Conservation (phyloP, 2,888 invertebrate genomes). For the Fragum sueziense region DNA sequence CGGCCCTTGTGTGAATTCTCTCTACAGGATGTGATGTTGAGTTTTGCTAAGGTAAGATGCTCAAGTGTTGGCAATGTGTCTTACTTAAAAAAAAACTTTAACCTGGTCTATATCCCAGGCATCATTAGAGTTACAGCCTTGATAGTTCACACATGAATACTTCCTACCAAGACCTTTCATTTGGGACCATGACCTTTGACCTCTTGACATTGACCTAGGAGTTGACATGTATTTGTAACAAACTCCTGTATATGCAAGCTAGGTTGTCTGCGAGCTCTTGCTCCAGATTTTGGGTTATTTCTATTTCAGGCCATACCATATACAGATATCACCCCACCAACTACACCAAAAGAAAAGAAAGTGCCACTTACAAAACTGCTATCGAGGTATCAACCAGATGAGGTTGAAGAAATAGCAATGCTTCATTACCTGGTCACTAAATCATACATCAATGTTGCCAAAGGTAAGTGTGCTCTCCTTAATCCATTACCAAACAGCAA, state of each 20-base stretch:
- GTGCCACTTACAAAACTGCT: background rate
- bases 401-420: constrained; percentile 66
- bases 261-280: no score
- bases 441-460: constrained; percentile 61
- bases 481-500: background rate
- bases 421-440: constrained; percentile 60
- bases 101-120: no score
- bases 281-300: no score
- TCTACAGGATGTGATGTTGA: constrained; percentile 56
- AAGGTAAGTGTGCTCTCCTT: constrained; percentile 49
- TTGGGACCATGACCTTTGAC: no score
- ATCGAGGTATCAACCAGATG: constrained; percentile 46
- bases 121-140: no score
- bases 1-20: constrained; percentile 58
- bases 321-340: constrained; percentile 57
- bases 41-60: constrained; percentile 63
- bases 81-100: no score
- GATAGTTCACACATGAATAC: no score
- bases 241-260: no score
- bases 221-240: no score
- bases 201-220: no score
- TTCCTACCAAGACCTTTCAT: no score
- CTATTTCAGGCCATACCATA: constrained; percentile 33
- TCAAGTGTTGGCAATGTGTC: no score
- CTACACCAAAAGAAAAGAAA: constrained; percentile 62